phyloP scores from a whole-genome alignment of 1,140 invertebrate genomes.

The Drosophila littoralis region DNA sequence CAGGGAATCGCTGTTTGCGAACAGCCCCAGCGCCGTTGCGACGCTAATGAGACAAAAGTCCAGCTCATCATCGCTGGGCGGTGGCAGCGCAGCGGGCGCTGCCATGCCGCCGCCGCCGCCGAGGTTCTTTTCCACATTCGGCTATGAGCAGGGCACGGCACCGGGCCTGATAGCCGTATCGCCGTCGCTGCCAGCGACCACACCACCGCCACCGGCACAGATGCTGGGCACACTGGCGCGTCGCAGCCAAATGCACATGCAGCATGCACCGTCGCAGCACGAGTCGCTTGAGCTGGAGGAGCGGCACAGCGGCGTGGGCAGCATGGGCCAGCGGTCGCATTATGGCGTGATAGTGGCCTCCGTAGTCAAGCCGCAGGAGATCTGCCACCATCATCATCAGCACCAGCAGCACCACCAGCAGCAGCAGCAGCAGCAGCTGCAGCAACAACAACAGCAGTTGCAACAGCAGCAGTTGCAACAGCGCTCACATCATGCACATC shows the following conservation, averaged over 20 bases:
- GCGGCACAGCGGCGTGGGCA: constrained; percentile 60
- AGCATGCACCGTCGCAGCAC: constrained; percentile 56
- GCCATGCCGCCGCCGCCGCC: constrained; percentile 63
- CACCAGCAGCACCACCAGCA: constrained; percentile 70
- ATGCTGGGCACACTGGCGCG: constrained; percentile 55
- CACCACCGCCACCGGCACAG: constrained; percentile 50
- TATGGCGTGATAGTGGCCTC: constrained; percentile 63
- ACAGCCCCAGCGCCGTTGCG: constrained; percentile 65
- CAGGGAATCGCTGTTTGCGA: constrained; percentile 83
- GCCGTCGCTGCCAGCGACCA: constrained; percentile 36
- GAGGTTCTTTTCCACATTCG: constrained; percentile 81
- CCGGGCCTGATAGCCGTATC: constrained; percentile 30
- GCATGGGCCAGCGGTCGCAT: constrained; percentile 55
- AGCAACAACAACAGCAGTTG: too few species aligned
- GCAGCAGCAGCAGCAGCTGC: constrained; percentile 44
- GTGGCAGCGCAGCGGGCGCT: constrained; percentile 30
- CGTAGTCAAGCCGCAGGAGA: constrained; percentile 63
- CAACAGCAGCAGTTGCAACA: constrained; percentile 27
- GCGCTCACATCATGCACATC: constrained; percentile 55
- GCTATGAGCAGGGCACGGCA: constrained; percentile 66
- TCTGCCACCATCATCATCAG: constrained; percentile 81
- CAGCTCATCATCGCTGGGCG: constrained; percentile 64
- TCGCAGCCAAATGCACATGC: constrained; percentile 66
- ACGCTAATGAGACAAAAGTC: constrained; percentile 81
- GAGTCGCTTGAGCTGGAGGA: constrained; percentile 62